Evolutionary conservation across 2,797 vertebrate species (phyloP).

Genomic region (Danionella dracula): DNA sequence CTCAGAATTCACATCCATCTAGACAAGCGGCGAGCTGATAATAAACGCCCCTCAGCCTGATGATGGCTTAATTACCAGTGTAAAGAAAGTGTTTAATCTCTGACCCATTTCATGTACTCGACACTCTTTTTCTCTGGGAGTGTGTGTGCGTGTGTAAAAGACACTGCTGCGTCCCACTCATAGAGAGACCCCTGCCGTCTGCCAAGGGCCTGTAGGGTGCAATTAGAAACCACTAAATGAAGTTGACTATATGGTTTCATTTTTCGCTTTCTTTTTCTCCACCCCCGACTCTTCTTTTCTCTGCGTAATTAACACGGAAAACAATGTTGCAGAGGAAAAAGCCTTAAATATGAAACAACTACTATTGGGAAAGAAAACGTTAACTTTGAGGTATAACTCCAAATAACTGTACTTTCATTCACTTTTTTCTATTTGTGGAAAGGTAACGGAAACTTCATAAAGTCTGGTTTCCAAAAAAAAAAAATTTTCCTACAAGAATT

Average conservation of each 20-base stretch:
- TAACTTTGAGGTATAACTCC: too few species aligned
- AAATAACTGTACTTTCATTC: too few species aligned
- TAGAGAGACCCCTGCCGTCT: constrained; percentile 43
- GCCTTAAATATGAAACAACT: constrained; percentile 4
- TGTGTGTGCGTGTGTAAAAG: constrained; percentile 38
- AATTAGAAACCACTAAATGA: constrained; percentile 52
- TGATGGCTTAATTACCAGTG: constrained; percentile 49
- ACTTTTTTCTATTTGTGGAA: too few species aligned
- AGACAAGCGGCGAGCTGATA: constrained; percentile 38
- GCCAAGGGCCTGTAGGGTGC: constrained; percentile 47
- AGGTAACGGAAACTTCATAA: too few species aligned
- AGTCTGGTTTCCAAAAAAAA: too few species aligned
- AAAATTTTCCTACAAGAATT: too few species aligned
- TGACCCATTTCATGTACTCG: constrained; percentile 50
- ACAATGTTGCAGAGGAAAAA: constrained; percentile 21
- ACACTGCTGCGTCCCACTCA: constrained; percentile 42
- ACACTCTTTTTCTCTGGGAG: constrained; percentile 35
- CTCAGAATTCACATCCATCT: constrained; percentile 45
- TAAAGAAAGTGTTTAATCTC: constrained; percentile 54
- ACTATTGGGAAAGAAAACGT: neutral
- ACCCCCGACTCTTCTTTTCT: constrained; percentile 35
- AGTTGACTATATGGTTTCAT: constrained; percentile 48
- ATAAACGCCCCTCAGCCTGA: constrained; percentile 49
- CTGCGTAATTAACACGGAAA: constrained; percentile 50
- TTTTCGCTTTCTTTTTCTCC: constrained; percentile 44